Base-by-base conservation (phyloP, 1,140 invertebrate genomes). In the Aradophagus sp. region DNA sequence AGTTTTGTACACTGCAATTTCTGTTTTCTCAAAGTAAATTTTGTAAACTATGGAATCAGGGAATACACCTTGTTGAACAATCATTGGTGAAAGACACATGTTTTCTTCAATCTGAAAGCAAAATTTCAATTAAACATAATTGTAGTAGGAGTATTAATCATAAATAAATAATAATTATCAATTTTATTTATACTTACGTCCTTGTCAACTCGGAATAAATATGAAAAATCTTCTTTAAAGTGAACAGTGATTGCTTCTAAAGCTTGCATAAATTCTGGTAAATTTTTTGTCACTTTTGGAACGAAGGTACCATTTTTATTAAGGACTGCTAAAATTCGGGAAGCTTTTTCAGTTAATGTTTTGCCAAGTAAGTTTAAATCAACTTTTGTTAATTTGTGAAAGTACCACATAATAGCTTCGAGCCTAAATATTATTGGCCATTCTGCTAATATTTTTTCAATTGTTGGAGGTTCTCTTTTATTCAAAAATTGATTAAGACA, bases 21-120 rank as follows among this genome's bases (percentile, higher is more conserved):
- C 34, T 31, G 4, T 38, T 39, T 52, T 52, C 19, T 52, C 48
- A 39, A 52, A 29, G 39, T 17, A 27, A 12, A 52, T 13, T 29
- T 52, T 39, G 15, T 39, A 52, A 16, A 27, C 8, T 16, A 8
- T 50, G 6, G 12, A 16, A 31, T 14, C 6, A 0, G 47, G 23
- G 20, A 15, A 1, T 16, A 26, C n/a, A 26, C 27, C 34, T 20
- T n/a, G 5, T 8, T 27, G 2, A 50, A 8, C 10, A 50, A 50
- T 7, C 1, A 50, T 7, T 36, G 47, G 47, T 20, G 20, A 38
- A 14, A 50, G 47, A 13, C 20, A 15, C 2, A 0, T 35, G 12
- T 15, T 38, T 1, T 26, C 20, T 15, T 50, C 19, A 26, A 38
- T 26, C 47, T 50, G 34, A 4, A 10, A 48, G 4, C 0, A 38